These are phyloP conservation scores for Chalcis sispes DNA, from an alignment of 2,888 invertebrate genomes.

Conservation along the genomic window DNA sequence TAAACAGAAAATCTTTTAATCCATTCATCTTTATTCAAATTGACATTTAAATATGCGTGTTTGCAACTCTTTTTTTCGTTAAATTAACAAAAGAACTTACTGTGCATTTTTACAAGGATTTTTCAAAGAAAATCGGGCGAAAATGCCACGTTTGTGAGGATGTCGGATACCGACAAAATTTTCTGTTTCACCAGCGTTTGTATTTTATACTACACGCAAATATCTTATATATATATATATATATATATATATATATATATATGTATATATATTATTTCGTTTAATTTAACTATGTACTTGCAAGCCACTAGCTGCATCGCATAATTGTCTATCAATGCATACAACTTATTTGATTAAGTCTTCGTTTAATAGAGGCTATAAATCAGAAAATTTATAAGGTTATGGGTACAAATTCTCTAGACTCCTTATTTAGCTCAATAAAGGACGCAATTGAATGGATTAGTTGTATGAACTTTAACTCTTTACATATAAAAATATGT, in stretches of 20 bases:
- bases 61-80: conserved; percentile 7
- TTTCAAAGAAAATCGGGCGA: conserved; percentile 30
- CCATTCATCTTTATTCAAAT: conserved; percentile 16
- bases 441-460: not conserved
- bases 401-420: not conserved
- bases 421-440: not conserved
- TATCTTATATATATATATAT: no score
- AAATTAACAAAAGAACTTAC: conserved; percentile 32
- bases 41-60: conserved; percentile 37
- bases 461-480: not conserved
- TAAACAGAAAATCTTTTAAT: conserved; percentile 34
- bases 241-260: no score
- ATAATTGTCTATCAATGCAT: not conserved
- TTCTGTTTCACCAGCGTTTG: conserved; percentile 31
- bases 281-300: conserved; percentile 25
- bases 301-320: conserved; percentile 7
- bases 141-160: conserved; percentile 27
- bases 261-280: conserved; percentile 16
- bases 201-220: conserved; percentile 41
- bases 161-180: conserved; percentile 56
- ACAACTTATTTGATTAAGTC: conserved; percentile 43
- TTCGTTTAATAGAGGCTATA: conserved; percentile 3
- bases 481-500: not conserved
- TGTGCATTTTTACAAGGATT: conserved; percentile 44
- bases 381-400: conserved; percentile 2